phyloP scores from a whole-genome alignment of 2,797 vertebrate species.

The Crenuchus spilurus region DNA sequence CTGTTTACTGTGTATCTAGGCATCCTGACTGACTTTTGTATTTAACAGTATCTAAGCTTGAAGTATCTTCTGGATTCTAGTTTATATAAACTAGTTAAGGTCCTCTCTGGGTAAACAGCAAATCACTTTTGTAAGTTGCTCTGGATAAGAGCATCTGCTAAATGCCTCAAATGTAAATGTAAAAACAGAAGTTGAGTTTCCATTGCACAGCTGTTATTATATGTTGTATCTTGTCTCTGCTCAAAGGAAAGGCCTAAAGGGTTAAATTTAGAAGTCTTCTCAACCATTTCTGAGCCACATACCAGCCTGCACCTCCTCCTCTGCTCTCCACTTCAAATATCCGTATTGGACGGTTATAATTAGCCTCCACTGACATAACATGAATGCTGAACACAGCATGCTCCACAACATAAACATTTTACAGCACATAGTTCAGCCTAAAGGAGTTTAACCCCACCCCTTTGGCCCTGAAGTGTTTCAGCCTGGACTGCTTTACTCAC shows the following conservation, averaged over 20 bases:
- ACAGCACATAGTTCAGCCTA: background rate
- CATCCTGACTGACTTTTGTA: too few species aligned
- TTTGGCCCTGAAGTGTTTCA: too few species aligned
- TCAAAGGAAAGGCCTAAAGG: constrained; percentile 17
- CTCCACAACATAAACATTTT: constrained; percentile 4
- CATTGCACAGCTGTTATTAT: background rate
- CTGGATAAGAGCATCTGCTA: too few species aligned
- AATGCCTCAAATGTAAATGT: too few species aligned
- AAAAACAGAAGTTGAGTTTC: background rate
- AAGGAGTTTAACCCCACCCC: too few species aligned
- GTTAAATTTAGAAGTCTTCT: constrained; percentile 45
- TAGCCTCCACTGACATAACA: constrained; percentile 29
- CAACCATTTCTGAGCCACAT: constrained; percentile 38
- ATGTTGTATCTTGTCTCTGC: background rate
- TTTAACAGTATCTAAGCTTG: too few species aligned
- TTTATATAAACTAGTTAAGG: too few species aligned
- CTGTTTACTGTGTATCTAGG: too few species aligned
- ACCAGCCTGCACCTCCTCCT: constrained; percentile 28
- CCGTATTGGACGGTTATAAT: constrained; percentile 41
- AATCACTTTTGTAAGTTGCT: too few species aligned
- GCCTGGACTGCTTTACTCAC: too few species aligned
- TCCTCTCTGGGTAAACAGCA: too few species aligned
- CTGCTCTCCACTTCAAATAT: constrained; percentile 43
- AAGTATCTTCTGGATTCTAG: too few species aligned
- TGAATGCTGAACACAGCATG: background rate